Conservation (phyloP, 2,888 invertebrate species). For the Serrognathus titanus region DNA sequence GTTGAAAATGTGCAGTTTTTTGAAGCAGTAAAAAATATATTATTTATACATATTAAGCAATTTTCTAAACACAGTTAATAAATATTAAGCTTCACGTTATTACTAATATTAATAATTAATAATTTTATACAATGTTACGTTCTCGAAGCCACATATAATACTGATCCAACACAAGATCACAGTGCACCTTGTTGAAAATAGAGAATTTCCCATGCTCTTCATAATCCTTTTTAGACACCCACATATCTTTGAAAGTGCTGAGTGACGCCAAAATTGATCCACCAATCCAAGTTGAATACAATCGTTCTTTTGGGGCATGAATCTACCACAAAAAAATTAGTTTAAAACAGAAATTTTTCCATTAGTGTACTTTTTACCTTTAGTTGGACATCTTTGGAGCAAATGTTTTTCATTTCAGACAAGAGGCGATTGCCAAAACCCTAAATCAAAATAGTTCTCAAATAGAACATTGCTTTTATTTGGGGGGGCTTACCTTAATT, state of each 20-base stretch:
- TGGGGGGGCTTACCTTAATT: conserved; percentile 7
- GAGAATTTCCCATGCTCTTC: conserved; percentile 84
- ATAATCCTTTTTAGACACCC: conserved; percentile 96
- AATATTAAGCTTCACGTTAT: too few relatives aligned
- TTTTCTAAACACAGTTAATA: too few relatives aligned
- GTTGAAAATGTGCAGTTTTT: too few relatives aligned
- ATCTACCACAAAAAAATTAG: conserved; percentile 57
- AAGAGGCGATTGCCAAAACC: conserved; percentile 96
- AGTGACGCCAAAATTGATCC: conserved; percentile 97
- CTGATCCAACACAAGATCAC: conserved; percentile 8
- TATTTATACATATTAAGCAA: too few relatives aligned
- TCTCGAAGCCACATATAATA: conserved; percentile 1
- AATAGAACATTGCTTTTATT: not conserved
- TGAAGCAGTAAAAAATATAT: too few relatives aligned
- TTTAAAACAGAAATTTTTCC: conserved; percentile 18
- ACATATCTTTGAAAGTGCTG: conserved; percentile 99
- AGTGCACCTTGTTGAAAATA: conserved; percentile 7
- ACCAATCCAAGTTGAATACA: conserved; percentile 99
- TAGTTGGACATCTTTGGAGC: conserved; percentile 96
- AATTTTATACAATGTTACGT: too few relatives aligned
- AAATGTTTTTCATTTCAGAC: conserved; percentile 87
- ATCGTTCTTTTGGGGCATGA: conserved; percentile 94
- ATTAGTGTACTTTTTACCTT: conserved; percentile 58
- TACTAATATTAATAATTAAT: too few relatives aligned
- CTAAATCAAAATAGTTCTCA: conserved; percentile 39